Conservation (phyloP, 2,113 vertebrate species). For the Balaeniceps rex region DNA sequence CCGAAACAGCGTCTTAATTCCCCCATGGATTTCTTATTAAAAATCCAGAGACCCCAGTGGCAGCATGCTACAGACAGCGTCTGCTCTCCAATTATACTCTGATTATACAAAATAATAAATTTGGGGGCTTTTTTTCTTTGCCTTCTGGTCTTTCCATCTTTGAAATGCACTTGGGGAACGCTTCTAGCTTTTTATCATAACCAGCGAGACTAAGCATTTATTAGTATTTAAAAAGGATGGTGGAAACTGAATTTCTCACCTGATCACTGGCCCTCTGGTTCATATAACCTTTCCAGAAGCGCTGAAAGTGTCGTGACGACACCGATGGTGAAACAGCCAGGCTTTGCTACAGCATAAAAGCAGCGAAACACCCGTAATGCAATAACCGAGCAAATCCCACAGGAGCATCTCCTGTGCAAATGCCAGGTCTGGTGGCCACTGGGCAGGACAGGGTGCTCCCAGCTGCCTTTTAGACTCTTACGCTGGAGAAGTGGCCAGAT, state of each 20-base stretch:
- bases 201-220: not conserved
- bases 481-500: not conserved
- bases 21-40: slow-evolving; percentile 23
- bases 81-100: slow-evolving; percentile 50
- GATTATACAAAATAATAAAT: slow-evolving; percentile 60
- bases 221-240: slow-evolving; percentile 20
- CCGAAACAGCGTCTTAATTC: not conserved
- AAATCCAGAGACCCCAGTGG: slow-evolving; percentile 6
- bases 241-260: not conserved
- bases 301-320: rapidly evolving
- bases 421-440: not conserved
- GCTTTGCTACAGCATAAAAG: not conserved
- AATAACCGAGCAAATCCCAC: not conserved
- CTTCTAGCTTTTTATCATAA: not conserved
- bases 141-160: not conserved
- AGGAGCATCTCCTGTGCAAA: not conserved
- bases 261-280: slow-evolving; percentile 8
- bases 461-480: not conserved
- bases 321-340: not conserved
- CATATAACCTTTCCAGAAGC: not conserved
- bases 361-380: not conserved
- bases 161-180: not conserved
- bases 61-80: not conserved
- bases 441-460: not conserved
- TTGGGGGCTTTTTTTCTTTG: not conserved